Conservation (phyloP, 2,888 invertebrate species). For the Dexiosoma caninum region DNA sequence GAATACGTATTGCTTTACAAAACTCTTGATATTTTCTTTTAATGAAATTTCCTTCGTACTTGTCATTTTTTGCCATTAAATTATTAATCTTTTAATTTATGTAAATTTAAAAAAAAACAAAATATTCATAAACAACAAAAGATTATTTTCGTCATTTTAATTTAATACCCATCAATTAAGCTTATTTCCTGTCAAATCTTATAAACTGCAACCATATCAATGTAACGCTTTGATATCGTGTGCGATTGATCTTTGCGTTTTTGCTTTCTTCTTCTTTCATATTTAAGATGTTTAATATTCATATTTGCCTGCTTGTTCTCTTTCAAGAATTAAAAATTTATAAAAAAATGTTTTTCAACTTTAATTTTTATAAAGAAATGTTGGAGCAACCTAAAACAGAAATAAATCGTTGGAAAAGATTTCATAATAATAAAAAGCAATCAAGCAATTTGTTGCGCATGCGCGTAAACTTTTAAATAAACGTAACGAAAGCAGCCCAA, state of each 20-base stretch:
- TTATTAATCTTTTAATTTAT: slow-evolving; percentile 43
- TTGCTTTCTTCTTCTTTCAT: not conserved
- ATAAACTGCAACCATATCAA: slow-evolving; percentile 32
- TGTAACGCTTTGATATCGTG: slow-evolving; percentile 48
- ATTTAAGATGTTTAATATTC: slow-evolving; percentile 13
- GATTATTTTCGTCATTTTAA: slow-evolving; percentile 10
- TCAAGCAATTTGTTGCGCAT: slow-evolving; percentile 75
- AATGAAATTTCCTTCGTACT: too few relatives aligned
- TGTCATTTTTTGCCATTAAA: not conserved
- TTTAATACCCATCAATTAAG: slow-evolving; percentile 65
- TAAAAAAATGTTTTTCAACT: too few relatives aligned
- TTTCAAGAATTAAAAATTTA: not conserved
- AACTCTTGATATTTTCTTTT: too few relatives aligned
- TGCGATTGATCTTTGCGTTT: slow-evolving; percentile 35
- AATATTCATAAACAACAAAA: slow-evolving; percentile 21
- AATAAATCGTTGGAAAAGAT: slow-evolving; percentile 12
- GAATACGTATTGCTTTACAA: too few relatives aligned
- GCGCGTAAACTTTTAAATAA: slow-evolving; percentile 68
- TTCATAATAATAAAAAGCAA: slow-evolving; percentile 68
- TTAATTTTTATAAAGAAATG: not conserved
- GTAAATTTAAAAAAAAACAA: not conserved
- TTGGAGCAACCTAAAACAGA: slow-evolving; percentile 2
- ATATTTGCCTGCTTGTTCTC: not conserved
- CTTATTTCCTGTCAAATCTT: slow-evolving; percentile 69
- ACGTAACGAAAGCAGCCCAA: slow-evolving; percentile 1